Base-by-base conservation (phyloP, 2,113 vertebrate species). In the Pygoscelis adeliae region DNA sequence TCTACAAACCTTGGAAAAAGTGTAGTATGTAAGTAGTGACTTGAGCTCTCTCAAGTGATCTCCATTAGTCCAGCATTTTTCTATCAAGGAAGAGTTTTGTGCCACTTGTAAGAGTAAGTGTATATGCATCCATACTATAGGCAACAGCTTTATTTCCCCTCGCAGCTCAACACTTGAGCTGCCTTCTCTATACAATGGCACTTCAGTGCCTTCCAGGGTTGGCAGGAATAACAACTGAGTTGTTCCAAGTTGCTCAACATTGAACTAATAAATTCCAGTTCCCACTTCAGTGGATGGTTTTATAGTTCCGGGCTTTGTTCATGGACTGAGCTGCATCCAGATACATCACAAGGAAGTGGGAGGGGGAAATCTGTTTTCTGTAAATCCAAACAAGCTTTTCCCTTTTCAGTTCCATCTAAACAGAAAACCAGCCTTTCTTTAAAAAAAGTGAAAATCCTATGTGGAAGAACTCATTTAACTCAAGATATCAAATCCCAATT, bases 251-350 rank as follows among this genome's bases (percentile, higher is more conserved):
- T 56, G 30, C 69, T 93, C 70, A 65, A 81, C 18, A 2, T 19
- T 66, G 40, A 90, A 25, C 38, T 87, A 81, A 56, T 61, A 73
- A 87, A 74, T 74, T 91, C 69, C 79, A 82, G 53, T 62, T 79
- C 66, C 66, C 65, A 55, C 38, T 85, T 91, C 58, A 93, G n/a
- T 67, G 50, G 58, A 40, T 65, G 14, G 47, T 77, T 96, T 87
- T 73, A 70, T 29, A 83, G 78, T 87, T 91, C 78, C 52, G 3
- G 87, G 82, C 47, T 95, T 97, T 97, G 93, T 93, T 74, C 83
- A 34, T 3, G 8, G 61, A 10, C 77, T 23, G 4, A 15, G 23
- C 62, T 67, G 34, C 40, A 73, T 42, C 50, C 71, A 93, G 74
- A 65, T 38, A 90, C 27, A 59, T 71, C 71, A 81, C 25, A 73